Base-by-base conservation (phyloP, 2,888 invertebrate species). In the Hermodice carunculata region DNA sequence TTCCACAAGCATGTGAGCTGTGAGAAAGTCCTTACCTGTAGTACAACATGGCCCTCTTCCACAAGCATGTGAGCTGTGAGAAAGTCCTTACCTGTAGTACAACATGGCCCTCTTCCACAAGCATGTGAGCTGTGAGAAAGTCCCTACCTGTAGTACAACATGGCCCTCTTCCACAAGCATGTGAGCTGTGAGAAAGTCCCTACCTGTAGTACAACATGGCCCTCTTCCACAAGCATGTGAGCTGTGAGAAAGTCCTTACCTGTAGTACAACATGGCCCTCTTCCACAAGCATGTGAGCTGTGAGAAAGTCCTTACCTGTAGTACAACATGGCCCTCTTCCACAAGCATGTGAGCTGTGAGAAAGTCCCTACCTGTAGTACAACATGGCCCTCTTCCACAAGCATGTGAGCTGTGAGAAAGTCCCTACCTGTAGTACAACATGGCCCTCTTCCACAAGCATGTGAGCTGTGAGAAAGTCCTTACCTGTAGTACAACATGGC, bases 21-120 rank as follows among this genome's bases (percentile, higher is more conserved):
- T n/a, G n/a, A n/a, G n/a, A n/a, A n/a, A n/a, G n/a, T n/a, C n/a
- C 43, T 24, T 8, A 84, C 85, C 84, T 85, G 84, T 57, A 81
- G 70, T n/a, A 84, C 78, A 14, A 84, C 64, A 26, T 76, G 73
- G 19, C 81, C 81, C 8, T 67, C 51, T n/a, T 67, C 67, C 6
- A 81, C 66, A 17, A 83, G 75, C 8, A 65, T 56, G 67, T 77
- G 77, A 42, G 78, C 67, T 37, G 75, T 72, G 1, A 84, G 65
- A 43, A 66, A 64, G 11, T 75, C 69, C 43, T 24, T 8, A 84
- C 85, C 84, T 85, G 84, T 57, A 81, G 70, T n/a, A 84, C 78
- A 14, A 84, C 64, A 26, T 76, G 73, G 19, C 81, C 81, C 8
- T 67, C 51, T n/a, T 67, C 67, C 6, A 81, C 66, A 17, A 83